Evolutionary conservation across 2,113 vertebrate genomes (phyloP).

Genomic region (Arenaria interpres): DNA sequence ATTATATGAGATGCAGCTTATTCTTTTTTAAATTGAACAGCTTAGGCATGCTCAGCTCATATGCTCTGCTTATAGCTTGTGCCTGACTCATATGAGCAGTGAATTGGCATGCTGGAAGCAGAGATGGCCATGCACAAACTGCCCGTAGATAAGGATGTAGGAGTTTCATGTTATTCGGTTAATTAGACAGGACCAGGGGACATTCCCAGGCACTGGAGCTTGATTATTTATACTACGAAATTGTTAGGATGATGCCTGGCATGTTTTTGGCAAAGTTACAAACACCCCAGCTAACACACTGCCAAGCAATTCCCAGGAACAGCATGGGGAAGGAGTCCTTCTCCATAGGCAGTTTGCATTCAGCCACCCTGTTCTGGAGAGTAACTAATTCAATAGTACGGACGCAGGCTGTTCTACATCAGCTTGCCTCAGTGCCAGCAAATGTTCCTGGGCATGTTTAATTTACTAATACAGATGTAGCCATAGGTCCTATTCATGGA

Average conservation of each 20-base stretch:
- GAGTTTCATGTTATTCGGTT: slow-evolving; percentile 12
- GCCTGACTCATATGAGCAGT: background rate
- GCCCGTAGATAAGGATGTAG: background rate
- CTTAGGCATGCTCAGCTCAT: background rate
- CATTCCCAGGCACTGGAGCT: slow-evolving; percentile 13
- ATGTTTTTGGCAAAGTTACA: slow-evolving; percentile 36
- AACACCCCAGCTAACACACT: background rate
- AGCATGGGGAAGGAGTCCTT: background rate
- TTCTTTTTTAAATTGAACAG: background rate
- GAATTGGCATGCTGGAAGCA: background rate
- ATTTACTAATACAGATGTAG: slow-evolving; percentile 32
- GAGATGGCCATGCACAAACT: background rate
- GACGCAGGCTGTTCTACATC: slow-evolving; percentile 25
- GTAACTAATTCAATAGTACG: background rate
- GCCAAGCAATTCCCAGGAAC: slow-evolving; percentile 40
- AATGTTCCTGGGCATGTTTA: slow-evolving; percentile 34
- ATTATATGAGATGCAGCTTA: background rate
- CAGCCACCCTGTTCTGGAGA: slow-evolving; percentile 1
- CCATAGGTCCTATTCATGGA: slow-evolving; percentile 22
- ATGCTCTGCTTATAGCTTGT: background rate
- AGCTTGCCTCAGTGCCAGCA: slow-evolving; percentile 13
- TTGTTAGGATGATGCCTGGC: slow-evolving; percentile 16
- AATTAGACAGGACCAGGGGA: slow-evolving; percentile 35
- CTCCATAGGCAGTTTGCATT: slow-evolving; percentile 3
- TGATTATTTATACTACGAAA: slow-evolving; percentile 32